phyloP scores from a whole-genome alignment of 1,140 invertebrate species.

The Plodia interpunctella region DNA sequence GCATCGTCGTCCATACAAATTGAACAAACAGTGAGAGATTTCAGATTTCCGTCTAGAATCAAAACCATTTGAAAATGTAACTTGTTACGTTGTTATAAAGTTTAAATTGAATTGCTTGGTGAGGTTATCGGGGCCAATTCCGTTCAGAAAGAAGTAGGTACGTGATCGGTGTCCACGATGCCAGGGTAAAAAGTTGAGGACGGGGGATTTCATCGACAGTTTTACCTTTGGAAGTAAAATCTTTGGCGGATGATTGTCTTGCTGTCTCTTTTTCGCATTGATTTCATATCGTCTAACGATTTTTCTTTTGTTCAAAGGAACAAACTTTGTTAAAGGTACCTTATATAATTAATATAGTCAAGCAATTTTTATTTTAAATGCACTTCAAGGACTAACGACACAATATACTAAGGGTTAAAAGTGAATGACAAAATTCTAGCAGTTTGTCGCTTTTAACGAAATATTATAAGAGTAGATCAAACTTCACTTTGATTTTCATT shows the following conservation, averaged over 20 bases:
- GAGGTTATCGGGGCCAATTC: conserved; percentile 67
- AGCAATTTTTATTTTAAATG: too few species aligned
- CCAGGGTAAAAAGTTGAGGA: conserved; percentile 35
- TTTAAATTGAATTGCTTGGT: conserved; percentile 56
- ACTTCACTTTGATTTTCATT: too few species aligned
- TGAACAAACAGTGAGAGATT: conserved; percentile 48
- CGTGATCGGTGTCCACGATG: conserved; percentile 52
- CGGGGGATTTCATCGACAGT: conserved; percentile 40
- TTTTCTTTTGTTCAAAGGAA: too few species aligned
- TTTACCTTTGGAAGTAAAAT: conserved; percentile 44
- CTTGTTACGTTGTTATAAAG: conserved; percentile 52
- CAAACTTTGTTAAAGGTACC: too few species aligned
- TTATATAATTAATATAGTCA: too few species aligned
- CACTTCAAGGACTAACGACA: too few species aligned
- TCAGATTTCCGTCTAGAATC: conserved; percentile 58
- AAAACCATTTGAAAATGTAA: conserved; percentile 53
- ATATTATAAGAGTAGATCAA: too few species aligned
- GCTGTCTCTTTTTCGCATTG: not conserved
- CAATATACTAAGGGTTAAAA: too few species aligned
- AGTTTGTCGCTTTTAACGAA: too few species aligned
- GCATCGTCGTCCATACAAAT: conserved; percentile 56
- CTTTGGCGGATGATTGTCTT: conserved; percentile 5
- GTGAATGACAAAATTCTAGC: too few species aligned
- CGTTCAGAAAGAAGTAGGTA: conserved; percentile 67
- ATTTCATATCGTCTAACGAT: not conserved